A percentile compares a stretch with the other conserved stretches of the same genome.
Conservation (phyloP, 2,888 invertebrate species). For the Calliopum simillimum region DNA sequence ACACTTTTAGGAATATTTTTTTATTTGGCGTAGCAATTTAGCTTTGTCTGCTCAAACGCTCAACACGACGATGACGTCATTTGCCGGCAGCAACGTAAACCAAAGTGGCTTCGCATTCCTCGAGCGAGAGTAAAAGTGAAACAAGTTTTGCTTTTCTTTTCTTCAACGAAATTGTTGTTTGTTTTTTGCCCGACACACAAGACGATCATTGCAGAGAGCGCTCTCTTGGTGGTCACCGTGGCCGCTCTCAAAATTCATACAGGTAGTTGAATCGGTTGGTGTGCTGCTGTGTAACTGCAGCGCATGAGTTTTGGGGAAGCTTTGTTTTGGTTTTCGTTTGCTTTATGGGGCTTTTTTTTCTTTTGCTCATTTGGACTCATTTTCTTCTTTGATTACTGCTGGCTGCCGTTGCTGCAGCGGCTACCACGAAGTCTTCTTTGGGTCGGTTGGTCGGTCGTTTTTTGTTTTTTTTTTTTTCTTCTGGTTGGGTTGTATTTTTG, state of each 20-base stretch:
- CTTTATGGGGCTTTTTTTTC: constrained; percentile 30
- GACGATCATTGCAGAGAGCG: constrained; percentile 2
- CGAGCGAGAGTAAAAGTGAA: constrained; percentile 62
- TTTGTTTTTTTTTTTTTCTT: constrained; percentile 47
- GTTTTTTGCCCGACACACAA: no score
- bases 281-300: constrained; percentile 38
- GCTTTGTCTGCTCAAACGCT: constrained; percentile 20
- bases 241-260: constrained; percentile 52
- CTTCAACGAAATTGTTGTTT: neutral
- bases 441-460: constrained; percentile 51
- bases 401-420: constrained; percentile 46
- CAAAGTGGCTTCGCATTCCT: constrained; percentile 37
- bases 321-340: constrained; percentile 39
- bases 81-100: neutral
- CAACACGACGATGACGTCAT: constrained; percentile 4
- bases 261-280: constrained; percentile 54
- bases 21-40: constrained; percentile 31
- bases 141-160: constrained; percentile 36
- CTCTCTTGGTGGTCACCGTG: constrained; percentile 7
- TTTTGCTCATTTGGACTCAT: constrained; percentile 38
- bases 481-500: constrained; percentile 18
- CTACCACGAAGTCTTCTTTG: constrained; percentile 35
- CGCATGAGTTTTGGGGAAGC: constrained; percentile 41
- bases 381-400: constrained; percentile 46
- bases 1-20: no score